Evolutionary conservation across 2,113 vertebrate species (phyloP).

Genomic region (Apus apus): DNA sequence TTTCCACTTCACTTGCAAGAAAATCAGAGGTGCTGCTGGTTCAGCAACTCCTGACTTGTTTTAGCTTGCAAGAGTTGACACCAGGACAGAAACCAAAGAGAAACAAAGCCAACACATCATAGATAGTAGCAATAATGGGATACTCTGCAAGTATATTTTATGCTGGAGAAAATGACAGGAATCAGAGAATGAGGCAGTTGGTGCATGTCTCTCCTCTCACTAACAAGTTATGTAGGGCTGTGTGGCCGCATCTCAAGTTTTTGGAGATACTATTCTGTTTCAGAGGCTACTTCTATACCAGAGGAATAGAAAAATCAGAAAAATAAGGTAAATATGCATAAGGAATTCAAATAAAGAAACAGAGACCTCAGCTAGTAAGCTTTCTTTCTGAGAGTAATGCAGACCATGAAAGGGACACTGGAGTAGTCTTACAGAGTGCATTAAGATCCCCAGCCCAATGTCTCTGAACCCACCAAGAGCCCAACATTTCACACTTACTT

Average conservation of each 20-base stretch:
- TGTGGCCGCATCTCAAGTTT: not conserved
- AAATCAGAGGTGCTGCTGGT: not conserved
- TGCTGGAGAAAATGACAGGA: not conserved
- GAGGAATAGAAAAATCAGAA: not conserved
- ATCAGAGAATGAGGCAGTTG: not conserved
- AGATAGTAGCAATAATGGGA: not conserved
- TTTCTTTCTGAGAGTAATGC: not conserved
- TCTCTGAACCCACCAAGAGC: not conserved
- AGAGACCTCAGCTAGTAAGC: not conserved
- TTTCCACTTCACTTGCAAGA: not conserved
- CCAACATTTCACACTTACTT: not conserved
- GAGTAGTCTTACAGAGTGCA: too few species aligned
- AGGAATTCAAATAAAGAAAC: not conserved
- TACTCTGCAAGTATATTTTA: not conserved
- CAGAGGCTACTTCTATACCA: not conserved
- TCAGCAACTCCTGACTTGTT: not conserved
- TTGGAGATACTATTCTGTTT: not conserved
- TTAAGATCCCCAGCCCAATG: not conserved
- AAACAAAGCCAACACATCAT: not conserved
- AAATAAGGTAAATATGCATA: not conserved
- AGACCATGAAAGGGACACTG: not conserved
- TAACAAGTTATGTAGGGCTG: not conserved
- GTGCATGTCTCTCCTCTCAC: not conserved
- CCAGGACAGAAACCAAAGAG: not conserved
- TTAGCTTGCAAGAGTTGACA: not conserved